Conservation (phyloP, 2,888 invertebrate species). For the Oligia fasciuncula region DNA sequence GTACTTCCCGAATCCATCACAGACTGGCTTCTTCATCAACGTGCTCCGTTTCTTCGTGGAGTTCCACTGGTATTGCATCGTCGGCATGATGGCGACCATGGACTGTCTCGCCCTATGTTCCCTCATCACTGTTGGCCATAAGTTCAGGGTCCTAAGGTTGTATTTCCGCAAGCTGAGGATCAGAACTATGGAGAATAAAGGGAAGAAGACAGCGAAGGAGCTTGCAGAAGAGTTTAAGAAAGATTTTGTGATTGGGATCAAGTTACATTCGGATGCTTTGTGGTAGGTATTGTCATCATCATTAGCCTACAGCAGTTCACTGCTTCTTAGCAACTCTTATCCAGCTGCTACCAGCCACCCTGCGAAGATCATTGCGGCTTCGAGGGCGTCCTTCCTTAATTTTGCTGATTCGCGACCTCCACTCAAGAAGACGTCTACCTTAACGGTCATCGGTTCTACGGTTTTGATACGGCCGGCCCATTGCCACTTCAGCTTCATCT, state of each 20-base stretch:
- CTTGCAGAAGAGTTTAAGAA: conserved; percentile 69
- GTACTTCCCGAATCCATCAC: conserved; percentile 68
- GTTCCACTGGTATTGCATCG: conserved; percentile 77
- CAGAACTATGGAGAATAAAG: conserved; percentile 61
- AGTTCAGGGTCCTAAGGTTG: conserved; percentile 73
- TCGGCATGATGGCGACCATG: conserved; percentile 72
- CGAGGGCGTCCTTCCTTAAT: too few relatives aligned
- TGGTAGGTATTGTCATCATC: conserved; percentile 69
- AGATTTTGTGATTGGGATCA: conserved; percentile 75
- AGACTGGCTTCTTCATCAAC: conserved; percentile 68
- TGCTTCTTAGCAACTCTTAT: too few relatives aligned
- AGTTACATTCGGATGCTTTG: conserved; percentile 77
- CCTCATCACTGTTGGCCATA: conserved; percentile 72
- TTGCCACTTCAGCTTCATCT: too few relatives aligned
- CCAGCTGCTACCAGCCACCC: too few relatives aligned
- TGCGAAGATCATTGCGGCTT: too few relatives aligned
- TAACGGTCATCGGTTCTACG: too few relatives aligned
- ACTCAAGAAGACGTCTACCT: too few relatives aligned
- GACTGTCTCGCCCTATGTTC: conserved; percentile 74
- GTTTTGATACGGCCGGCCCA: too few relatives aligned
- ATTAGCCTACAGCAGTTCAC: too few relatives aligned
- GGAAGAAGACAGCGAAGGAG: conserved; percentile 50
- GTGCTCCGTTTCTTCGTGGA: conserved; percentile 72
- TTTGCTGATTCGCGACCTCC: too few relatives aligned
- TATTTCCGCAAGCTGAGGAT: conserved; percentile 71